Conservation (phyloP, 2,888 invertebrate genomes). For the Cecidostiba fungosa region DNA sequence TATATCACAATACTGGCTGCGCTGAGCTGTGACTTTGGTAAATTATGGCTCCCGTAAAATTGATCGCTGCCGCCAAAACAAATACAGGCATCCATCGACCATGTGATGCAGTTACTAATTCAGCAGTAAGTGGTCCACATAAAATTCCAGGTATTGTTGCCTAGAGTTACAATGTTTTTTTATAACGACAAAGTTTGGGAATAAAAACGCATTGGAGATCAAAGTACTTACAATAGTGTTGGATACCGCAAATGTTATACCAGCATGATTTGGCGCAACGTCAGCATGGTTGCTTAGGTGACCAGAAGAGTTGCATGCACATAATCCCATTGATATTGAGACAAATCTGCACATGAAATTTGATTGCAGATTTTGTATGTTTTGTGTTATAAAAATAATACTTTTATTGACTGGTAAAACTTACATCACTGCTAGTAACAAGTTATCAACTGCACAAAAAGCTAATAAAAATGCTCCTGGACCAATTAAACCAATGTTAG, state of each 20-base stretch:
- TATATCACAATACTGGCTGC: conserved; percentile 83
- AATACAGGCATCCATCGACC: conserved; percentile 90
- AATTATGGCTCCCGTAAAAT: conserved; percentile 87
- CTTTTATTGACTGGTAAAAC: conserved; percentile 69
- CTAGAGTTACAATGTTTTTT: conserved; percentile 74
- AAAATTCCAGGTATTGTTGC: conserved; percentile 89
- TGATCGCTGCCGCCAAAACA: conserved; percentile 86
- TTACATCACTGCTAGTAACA: conserved; percentile 86
- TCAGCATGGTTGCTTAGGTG: conserved; percentile 90
- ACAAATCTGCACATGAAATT: conserved; percentile 82
- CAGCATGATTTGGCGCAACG: conserved; percentile 89
- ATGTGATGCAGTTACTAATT: conserved; percentile 86
- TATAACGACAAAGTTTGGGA: conserved; percentile 5
- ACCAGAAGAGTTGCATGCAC: conserved; percentile 89
- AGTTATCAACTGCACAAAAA: conserved; percentile 87
- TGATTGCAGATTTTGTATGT: not conserved
- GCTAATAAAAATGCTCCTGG: conserved; percentile 87
- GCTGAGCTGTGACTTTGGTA: conserved; percentile 88
- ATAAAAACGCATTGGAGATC: not conserved
- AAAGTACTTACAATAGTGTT: conserved; percentile 84
- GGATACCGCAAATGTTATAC: conserved; percentile 88
- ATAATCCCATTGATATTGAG: conserved; percentile 88
- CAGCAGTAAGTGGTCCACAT: conserved; percentile 89
- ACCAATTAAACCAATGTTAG: conserved; percentile 86
- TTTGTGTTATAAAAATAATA: conserved; percentile 12